Conservation (phyloP, 1,140 invertebrate species). For the Ostrea edulis region DNA sequence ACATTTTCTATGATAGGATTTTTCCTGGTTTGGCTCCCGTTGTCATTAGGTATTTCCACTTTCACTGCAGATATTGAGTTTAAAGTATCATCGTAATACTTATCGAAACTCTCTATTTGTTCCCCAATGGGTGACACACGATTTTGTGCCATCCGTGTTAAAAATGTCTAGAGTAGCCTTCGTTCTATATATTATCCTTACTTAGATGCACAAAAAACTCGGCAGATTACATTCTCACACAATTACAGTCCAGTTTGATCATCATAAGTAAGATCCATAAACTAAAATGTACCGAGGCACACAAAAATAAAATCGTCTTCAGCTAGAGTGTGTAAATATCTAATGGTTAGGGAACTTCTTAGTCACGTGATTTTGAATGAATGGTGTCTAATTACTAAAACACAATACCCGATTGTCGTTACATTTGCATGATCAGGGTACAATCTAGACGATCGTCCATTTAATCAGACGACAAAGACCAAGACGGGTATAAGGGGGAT, state of each 20-base stretch:
- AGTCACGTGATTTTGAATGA: not conserved
- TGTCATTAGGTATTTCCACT: constrained; percentile 4
- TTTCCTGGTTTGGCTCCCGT: constrained; percentile 1
- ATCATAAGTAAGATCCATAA: not conserved
- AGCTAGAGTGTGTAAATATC: too few species aligned
- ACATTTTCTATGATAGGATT: constrained; percentile 29
- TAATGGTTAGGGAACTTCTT: not conserved
- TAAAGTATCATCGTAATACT: constrained; percentile 12
- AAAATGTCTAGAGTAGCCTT: not conserved
- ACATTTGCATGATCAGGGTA: not conserved
- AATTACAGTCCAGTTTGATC: not conserved
- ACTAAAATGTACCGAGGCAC: not conserved
- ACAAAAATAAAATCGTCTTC: not conserved
- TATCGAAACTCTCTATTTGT: not conserved
- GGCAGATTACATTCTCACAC: not conserved
- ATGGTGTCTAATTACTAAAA: constrained; percentile 25
- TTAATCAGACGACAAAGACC: not conserved
- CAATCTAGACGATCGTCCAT: not conserved
- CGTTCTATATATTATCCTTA: too few species aligned
- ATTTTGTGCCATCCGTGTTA: not conserved
- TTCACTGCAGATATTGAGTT: not conserved
- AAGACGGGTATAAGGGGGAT: not conserved
- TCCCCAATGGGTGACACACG: constrained; percentile 10
- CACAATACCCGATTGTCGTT: not conserved
- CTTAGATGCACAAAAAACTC: too few species aligned